Base-by-base conservation (phyloP, 2,888 invertebrate species). In the Venustoraphidia nigricollis region DNA sequence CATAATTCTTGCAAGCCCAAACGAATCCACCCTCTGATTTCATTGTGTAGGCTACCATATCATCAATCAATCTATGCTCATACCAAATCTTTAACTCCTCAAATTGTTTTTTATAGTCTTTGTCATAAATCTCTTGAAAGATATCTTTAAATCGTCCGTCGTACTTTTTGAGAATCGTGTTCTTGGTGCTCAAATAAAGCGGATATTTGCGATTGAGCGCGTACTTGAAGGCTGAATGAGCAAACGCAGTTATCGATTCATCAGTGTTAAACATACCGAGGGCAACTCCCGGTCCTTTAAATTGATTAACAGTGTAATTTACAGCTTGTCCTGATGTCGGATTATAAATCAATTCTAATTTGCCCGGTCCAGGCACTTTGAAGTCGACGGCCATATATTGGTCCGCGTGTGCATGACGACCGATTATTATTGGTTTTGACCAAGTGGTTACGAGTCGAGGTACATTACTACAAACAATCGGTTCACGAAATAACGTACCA, bases 1-100 rank as follows among this genome's bases (percentile, higher is more conserved):
- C 97, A 64, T 98, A 98, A 68, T 98, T 98, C 67, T 98, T 98
- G 68, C 97, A 98, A 9, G 97, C 95, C 97, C 97, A 98, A 0
- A 98, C 95, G 66, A 97, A 98, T 40, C 97, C 97, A 55, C 98
- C 98, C 59, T 94, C 92, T 0, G 92, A 90, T 67, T 97, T 97
- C 89, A 97, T 90, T 35, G 86, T 84, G 62, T 95, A 94, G 2
- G 97, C 97, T 10, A 97, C 96, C 97, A 97, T 97, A 61, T 98
- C 97, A 65, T 98, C 97, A 62, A 98, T 98, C 47, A 98, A 72
- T 52, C 97, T 80, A 67, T 98, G 97, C 66, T 98, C 97, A 63
- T 98, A 98, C 94, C 95, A 96, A 58, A 97, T 84, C 5, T 82
- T 82, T 52, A 80, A 79, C 1, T 81, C 83, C 65, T 96, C 95